phyloP scores from a whole-genome alignment of 2,888 invertebrate species.

The Macaria notata region DNA sequence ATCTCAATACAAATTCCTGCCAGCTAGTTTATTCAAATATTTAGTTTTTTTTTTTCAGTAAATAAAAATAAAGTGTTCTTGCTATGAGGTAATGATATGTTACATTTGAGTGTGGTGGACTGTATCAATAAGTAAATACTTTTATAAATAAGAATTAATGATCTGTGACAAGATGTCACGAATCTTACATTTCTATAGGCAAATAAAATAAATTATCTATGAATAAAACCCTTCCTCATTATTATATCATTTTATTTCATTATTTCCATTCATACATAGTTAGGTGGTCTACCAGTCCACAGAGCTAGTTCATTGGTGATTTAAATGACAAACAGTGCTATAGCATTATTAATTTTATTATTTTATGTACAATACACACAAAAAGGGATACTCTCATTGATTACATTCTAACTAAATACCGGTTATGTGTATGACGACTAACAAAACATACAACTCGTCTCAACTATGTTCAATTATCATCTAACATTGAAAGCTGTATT shows the following conservation, averaged over 20 bases:
- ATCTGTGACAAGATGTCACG: no score
- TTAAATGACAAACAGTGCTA: slow-evolving; percentile 67
- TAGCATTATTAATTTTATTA: slow-evolving; percentile 53
- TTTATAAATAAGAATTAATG: no score
- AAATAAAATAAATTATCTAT: no score
- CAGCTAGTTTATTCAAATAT: no score
- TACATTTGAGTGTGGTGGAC: no score
- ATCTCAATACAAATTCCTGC: no score
- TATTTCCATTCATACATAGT: slow-evolving; percentile 74
- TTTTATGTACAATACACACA: slow-evolving; percentile 60
- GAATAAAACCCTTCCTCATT: slow-evolving; percentile 29
- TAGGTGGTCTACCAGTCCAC: slow-evolving; percentile 63
- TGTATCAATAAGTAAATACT: no score
- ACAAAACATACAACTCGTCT: slow-evolving; percentile 23
- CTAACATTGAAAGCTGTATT: slow-evolving; percentile 50
- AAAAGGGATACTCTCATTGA: slow-evolving; percentile 42
- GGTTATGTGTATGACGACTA: slow-evolving; percentile 35
- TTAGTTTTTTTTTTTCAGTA: no score
- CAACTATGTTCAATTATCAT: slow-evolving; percentile 28
- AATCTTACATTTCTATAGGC: no score
- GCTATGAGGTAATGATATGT: no score
- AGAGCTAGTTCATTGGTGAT: slow-evolving; percentile 66
- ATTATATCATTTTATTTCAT: slow-evolving; percentile 72
- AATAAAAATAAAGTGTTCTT: no score
- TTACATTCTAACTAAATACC: slow-evolving; percentile 50